A percentile compares a stretch with the other conserved stretches of the same genome.
Conservation (phyloP, 2,888 invertebrate species). For the Heliconius hortense region DNA sequence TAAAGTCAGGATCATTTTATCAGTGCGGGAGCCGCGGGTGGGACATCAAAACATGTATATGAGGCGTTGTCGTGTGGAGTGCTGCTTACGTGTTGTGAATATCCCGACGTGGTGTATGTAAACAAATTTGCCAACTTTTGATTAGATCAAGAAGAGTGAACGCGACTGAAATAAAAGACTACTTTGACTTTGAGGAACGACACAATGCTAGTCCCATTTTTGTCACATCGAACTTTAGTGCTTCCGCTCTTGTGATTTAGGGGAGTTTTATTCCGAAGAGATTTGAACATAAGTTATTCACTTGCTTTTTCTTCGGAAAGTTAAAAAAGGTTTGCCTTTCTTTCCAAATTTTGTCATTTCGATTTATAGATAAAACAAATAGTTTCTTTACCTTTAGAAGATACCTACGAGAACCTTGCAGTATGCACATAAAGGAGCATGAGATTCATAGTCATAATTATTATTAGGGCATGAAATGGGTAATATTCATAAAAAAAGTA, state of each 20-base stretch:
- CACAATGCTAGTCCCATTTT: constrained; percentile 47
- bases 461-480: not conserved
- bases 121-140: constrained; percentile 78
- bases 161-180: constrained; percentile 64
- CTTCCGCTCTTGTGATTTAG: constrained; percentile 40
- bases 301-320: constrained; percentile 30
- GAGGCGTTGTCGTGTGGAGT: constrained; percentile 63
- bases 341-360: constrained; percentile 23
- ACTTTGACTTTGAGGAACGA: constrained; percentile 43
- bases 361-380: constrained; percentile 16
- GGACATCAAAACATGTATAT: constrained; percentile 65
- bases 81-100: constrained; percentile 75
- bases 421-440: not conserved
- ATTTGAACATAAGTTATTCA: constrained; percentile 34
- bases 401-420: not conserved
- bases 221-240: constrained; percentile 44
- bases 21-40: constrained; percentile 56
- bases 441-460: not conserved
- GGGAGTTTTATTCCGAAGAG: constrained; percentile 35
- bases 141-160: constrained; percentile 68
- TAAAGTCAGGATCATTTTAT: constrained; percentile 66
- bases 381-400: not conserved
- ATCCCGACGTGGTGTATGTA: constrained; percentile 67
- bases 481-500: not conserved
- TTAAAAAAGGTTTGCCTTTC: constrained; percentile 29